phyloP scores from a whole-genome alignment of 2,113 vertebrate genomes.

The Nansenia antarctica region DNA sequence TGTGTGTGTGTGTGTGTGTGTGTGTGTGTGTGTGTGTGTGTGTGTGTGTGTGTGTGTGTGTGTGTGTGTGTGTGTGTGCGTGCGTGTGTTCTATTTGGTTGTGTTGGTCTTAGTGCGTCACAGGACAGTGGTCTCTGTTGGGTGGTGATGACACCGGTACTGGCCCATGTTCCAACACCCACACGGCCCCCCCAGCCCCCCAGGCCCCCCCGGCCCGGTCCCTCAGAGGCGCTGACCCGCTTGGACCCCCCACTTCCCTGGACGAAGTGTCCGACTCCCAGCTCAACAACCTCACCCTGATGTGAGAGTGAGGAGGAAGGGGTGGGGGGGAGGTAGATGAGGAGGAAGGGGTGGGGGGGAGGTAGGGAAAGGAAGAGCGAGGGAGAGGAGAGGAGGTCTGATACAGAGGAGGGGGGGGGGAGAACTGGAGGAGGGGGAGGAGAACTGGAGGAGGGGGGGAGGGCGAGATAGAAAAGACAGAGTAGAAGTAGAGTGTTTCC shows the following conservation, averaged over 20 bases:
- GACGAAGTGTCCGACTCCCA: conserved; percentile 71
- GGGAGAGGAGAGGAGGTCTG: not conserved
- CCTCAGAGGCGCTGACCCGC: conserved; percentile 14
- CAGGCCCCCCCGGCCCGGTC: not conserved
- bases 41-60: too few relatives aligned
- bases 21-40: too few relatives aligned
- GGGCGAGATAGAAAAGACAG: too few relatives aligned
- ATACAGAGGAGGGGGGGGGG: not conserved
- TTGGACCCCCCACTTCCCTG: conserved; percentile 23
- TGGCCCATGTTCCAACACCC: too few relatives aligned
- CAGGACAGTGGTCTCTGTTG: too few relatives aligned
- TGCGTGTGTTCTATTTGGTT: not conserved
- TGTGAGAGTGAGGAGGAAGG: conserved; percentile 45
- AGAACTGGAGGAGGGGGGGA: too few relatives aligned
- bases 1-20: too few relatives aligned
- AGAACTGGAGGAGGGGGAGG: too few relatives aligned
- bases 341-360: not conserved
- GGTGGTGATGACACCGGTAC: too few relatives aligned
- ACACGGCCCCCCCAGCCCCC: too few relatives aligned
- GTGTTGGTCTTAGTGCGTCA: conserved; percentile 41
- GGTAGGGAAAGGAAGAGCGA: too few relatives aligned
- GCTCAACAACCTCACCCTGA: conserved; percentile 60
- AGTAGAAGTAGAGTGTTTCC: too few relatives aligned
- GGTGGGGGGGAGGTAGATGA: not conserved
- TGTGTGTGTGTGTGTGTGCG: not conserved